Evolutionary conservation across 2,888 invertebrate genomes (phyloP), one percentile per base, ranked within the genome.

Genomic region (Meganola albula): DNA sequence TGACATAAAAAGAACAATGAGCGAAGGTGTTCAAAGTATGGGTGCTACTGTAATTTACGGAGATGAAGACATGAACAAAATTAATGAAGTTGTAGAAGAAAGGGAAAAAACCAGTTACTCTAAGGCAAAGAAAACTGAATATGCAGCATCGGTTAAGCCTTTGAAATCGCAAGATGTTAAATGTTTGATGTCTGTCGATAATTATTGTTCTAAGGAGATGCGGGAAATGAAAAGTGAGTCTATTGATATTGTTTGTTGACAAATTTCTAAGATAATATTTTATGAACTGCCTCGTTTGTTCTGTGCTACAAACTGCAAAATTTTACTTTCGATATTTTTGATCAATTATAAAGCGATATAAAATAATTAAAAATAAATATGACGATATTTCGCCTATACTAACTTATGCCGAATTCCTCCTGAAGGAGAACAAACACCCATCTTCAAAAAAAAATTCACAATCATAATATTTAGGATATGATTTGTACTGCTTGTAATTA

Each of bases 121-220:
- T 39, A 73, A 72, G 38, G n/a, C n/a, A n/a, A 59, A 46, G n/a
- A 66, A 44, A 24, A 34, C 60, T 2, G 57, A 63, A 11, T 16
- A 74, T 12, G 62, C 66, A 3, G 63, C 73, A 12, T 57, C 52
- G 0, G 52, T 77, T 6, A 54, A 64, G 4, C 72, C 74, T 1
- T 37, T 85, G 36, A 63, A 72, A 0, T 49, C 71, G 2, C 48
- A 56, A 25, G 84, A 84, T 27, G 79, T 85, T 3, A 85, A 84
- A 52, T 85, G 85, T 25, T 50, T 85, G 49, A 80, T 83, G 77
- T 84, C 84, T 0, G 73, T 71, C 2, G 76, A 84, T 31, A 58
- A 59, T 20, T 71, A 82, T 38, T 85, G 85, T 41, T 67, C 75
- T 0, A 68, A 61, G 37, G 53, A 72, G 21, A 84, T 84, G 84